Conservation (phyloP, 2,888 invertebrate species). For the Drosophila hawaiiensis region DNA sequence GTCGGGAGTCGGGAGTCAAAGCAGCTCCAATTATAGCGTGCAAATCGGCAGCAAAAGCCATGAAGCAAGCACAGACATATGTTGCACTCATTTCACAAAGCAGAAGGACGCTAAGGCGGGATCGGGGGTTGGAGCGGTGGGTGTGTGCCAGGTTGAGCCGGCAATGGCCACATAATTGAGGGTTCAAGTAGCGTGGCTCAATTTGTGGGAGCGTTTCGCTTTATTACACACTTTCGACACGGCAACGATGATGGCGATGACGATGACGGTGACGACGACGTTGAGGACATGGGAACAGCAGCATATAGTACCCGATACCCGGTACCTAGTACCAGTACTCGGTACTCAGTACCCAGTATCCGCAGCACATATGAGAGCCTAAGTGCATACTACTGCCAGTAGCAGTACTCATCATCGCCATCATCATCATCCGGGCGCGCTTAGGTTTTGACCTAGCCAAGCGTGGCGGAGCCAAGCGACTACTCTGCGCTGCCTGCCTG, state of each 20-base stretch:
- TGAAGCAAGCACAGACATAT: conserved; percentile 76
- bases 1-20: conserved; percentile 34
- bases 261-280: conserved; percentile 13
- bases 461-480: conserved; percentile 39
- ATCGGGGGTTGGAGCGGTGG: not conserved
- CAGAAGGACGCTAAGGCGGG: conserved; percentile 27
- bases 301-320: conserved; percentile 26
- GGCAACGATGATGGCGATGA: conserved; percentile 44
- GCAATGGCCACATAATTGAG: conserved; percentile 81
- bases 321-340: conserved; percentile 13
- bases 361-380: conserved; percentile 13
- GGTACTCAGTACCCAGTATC: conserved; percentile 8
- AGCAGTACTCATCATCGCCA: conserved; percentile 28
- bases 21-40: conserved; percentile 77
- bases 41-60: conserved; percentile 79
- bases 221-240: conserved; percentile 82
- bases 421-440: conserved; percentile 30
- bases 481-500: conserved; percentile 20
- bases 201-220: conserved; percentile 79
- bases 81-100: conserved; percentile 76
- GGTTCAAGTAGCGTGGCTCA: conserved; percentile 80
- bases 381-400: conserved; percentile 40
- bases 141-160: conserved; percentile 25
- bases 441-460: conserved; percentile 60
- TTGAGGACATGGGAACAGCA: conserved; percentile 2